Percentiles rank a stretch among this genome's conserved stretches.
phyloP scores from a whole-genome alignment of 2,888 invertebrate genomes.

The Idaea dimidiata region DNA sequence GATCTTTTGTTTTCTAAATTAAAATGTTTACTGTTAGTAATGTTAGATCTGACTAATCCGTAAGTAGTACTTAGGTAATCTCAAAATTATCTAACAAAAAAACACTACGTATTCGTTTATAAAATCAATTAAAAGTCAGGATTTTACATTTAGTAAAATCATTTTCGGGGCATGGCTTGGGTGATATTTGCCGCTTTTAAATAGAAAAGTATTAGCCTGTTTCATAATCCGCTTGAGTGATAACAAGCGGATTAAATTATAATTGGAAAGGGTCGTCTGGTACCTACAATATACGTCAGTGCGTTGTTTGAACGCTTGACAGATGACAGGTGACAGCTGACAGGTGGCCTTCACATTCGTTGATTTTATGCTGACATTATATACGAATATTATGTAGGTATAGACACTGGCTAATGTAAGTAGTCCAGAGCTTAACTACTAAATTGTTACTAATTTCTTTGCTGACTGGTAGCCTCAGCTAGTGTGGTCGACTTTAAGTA shows the following conservation, averaged over 20 bases:
- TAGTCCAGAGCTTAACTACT: no score
- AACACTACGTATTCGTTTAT: not conserved
- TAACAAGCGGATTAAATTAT: slow-evolving; percentile 16
- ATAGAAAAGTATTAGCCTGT: slow-evolving; percentile 7
- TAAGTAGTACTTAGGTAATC: no score
- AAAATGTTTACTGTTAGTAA: not conserved
- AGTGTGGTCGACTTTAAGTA: no score
- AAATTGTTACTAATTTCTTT: no score
- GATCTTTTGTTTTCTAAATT: no score
- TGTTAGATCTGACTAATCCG: not conserved
- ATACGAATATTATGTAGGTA: not conserved
- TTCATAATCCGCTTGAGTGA: slow-evolving; percentile 10
- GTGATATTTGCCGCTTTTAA: slow-evolving; percentile 2
- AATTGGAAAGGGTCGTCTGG: slow-evolving; percentile 29
- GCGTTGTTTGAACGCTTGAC: slow-evolving; percentile 15
- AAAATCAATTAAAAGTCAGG: not conserved
- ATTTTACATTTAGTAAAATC: not conserved
- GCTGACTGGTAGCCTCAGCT: no score
- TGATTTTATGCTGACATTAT: not conserved
- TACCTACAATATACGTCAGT: slow-evolving; percentile 20
- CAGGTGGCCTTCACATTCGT: not conserved
- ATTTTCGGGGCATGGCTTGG: not conserved
- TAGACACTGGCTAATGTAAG: no score
- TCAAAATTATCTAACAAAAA: not conserved
- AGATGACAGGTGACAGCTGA: slow-evolving; percentile 20